Evolutionary conservation across 2,113 vertebrate species (phyloP).

Genomic region (Calypte anna): DNA sequence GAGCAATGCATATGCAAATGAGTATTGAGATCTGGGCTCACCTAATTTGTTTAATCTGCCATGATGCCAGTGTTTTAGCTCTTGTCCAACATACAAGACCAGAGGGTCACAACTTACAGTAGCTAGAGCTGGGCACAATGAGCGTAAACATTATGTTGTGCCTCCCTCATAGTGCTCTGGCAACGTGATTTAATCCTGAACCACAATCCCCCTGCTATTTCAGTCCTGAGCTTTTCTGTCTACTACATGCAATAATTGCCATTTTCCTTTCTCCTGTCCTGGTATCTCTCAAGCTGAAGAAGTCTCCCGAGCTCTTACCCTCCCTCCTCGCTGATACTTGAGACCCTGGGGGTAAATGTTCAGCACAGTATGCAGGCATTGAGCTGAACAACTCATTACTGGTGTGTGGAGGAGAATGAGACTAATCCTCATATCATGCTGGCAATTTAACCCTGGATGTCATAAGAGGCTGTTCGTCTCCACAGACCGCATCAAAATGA

Average conservation of each 20-base stretch:
- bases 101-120: background rate
- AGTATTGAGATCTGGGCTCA: background rate
- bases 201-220: background rate
- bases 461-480: background rate
- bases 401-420: background rate
- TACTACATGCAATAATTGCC: constrained; percentile 8
- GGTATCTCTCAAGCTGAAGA: constrained; percentile 42
- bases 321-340: background rate
- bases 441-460: constrained; percentile 27
- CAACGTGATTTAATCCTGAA: background rate
- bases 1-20: background rate
- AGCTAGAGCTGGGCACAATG: background rate
- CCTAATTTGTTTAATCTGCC: constrained; percentile 6
- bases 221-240: background rate
- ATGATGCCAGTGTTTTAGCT: background rate
- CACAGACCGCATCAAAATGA: background rate
- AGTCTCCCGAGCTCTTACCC: background rate
- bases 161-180: background rate
- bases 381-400: constrained; percentile 33
- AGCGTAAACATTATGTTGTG: background rate
- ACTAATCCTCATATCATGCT: constrained; percentile 3
- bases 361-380: background rate
- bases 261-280: constrained; percentile 35
- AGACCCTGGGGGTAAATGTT: constrained; percentile 27
- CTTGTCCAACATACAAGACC: background rate